Percentiles rank a stretch among this genome's conserved stretches.
Evolutionary conservation across 1,140 invertebrate species (phyloP).

Genomic region (Laupala kohalensis): DNA sequence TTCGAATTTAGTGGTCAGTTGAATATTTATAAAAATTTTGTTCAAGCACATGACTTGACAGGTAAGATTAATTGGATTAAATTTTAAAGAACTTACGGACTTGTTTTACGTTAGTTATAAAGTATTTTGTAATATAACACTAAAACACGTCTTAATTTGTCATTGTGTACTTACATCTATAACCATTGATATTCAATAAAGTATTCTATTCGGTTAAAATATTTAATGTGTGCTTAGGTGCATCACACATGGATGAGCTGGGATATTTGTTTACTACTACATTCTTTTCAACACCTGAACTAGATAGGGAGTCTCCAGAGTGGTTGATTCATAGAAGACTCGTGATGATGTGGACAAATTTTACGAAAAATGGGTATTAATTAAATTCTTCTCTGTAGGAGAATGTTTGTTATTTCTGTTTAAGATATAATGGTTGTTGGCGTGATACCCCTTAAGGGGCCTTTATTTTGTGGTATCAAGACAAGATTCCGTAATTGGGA

Average conservation of each 20-base stretch:
- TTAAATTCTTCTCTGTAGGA: too few species aligned
- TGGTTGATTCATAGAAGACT: conserved; percentile 21
- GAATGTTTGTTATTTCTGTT: too few species aligned
- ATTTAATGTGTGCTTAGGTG: conserved; percentile 16
- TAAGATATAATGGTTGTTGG: too few species aligned
- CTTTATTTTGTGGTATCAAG: too few species aligned
- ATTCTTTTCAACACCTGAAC: neutral
- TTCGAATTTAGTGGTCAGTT: neutral
- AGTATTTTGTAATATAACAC: too few species aligned
- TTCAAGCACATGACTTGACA: neutral
- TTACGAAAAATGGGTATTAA: conserved; percentile 31
- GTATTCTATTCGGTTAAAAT: neutral
- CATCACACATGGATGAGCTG: conserved; percentile 23
- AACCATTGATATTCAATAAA: neutral
- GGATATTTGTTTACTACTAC: conserved; percentile 20
- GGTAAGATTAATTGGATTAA: neutral
- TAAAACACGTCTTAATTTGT: too few species aligned
- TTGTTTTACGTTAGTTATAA: too few species aligned
- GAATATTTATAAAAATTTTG: neutral
- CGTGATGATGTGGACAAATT: conserved; percentile 31
- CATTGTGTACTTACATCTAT: too few species aligned
- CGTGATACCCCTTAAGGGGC: too few species aligned
- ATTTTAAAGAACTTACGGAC: too few species aligned
- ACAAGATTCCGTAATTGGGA: too few species aligned
- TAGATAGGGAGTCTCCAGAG: neutral